phyloP scores from a whole-genome alignment of 35 echinoderm and acorn worm genomes.

The Patiria miniata region DNA sequence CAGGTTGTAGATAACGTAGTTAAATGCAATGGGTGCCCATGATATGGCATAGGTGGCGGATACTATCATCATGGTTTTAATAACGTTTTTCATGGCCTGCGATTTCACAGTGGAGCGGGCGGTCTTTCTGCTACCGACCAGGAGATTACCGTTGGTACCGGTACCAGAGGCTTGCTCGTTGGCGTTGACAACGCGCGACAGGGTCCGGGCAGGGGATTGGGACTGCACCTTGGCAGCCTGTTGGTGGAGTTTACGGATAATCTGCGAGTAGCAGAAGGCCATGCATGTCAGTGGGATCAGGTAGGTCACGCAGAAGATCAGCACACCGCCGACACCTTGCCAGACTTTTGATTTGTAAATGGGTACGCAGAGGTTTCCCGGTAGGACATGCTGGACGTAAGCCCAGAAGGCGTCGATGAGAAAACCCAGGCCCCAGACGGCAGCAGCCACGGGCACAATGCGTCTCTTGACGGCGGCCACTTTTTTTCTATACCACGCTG shows the following conservation, averaged over 20 bases:
- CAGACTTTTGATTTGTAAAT: conserved; percentile 42
- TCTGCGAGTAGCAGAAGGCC: conserved; percentile 67
- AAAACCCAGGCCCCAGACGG: conserved; percentile 67
- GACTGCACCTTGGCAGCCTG: conserved; percentile 3
- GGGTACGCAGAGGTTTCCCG: conserved; percentile 42
- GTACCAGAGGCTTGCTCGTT: neutral
- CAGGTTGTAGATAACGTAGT: conserved; percentile 80
- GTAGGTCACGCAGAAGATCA: conserved; percentile 85
- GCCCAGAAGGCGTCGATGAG: conserved; percentile 83
- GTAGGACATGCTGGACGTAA: conserved; percentile 50
- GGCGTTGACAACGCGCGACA: neutral
- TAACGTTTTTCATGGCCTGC: conserved; percentile 63
- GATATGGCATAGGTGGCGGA: conserved; percentile 76
- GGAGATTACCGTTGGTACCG: neutral
- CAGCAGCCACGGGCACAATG: conserved; percentile 45
- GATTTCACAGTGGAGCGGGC: neutral
- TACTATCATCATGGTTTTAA: conserved; percentile 76
- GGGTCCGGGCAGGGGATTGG: neutral
- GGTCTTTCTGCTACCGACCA: neutral
- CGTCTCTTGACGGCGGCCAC: conserved; percentile 30
- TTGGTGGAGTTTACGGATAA: conserved; percentile 55
- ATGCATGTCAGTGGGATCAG: conserved; percentile 68
- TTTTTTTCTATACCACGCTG: conserved; percentile 57
- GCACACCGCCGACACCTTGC: conserved; percentile 60
- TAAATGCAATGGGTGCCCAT: conserved; percentile 82